Conservation (phyloP, 2,888 invertebrate genomes). For the Nephrotoma flavescens region DNA sequence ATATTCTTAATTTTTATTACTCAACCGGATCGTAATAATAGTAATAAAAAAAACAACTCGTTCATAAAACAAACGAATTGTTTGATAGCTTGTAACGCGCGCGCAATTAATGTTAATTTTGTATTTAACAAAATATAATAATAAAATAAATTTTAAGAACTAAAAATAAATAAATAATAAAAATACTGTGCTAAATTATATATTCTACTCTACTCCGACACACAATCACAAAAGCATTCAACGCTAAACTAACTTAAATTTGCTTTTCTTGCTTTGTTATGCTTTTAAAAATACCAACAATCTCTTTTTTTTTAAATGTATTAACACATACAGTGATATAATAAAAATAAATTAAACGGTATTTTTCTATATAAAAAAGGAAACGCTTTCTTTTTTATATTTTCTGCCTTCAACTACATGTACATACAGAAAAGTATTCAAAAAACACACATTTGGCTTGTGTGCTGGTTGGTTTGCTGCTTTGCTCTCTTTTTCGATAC, state of each 20-base stretch:
- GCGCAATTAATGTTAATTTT: background rate
- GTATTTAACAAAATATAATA: background rate
- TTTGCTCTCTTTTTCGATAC: background rate
- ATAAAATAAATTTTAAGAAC: background rate
- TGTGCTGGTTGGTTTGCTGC: background rate
- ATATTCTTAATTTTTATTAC: background rate
- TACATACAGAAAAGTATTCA: background rate
- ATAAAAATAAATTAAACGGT: background rate
- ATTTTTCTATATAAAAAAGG: background rate
- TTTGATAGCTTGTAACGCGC: background rate
- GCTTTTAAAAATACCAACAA: constrained; percentile 1
- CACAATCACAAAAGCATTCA: constrained; percentile 4
- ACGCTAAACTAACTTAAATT: constrained; percentile 4
- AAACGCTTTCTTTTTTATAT: constrained; percentile 3
- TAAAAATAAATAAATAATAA: background rate
- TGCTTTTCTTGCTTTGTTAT: constrained; percentile 4
- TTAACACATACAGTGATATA: background rate
- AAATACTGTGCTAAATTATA: background rate
- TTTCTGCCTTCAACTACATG: constrained; percentile 1
- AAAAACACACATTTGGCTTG: background rate
- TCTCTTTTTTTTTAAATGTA: background rate
- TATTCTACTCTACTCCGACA: constrained; percentile 1
- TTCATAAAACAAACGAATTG: background rate
- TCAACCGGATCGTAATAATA: background rate
- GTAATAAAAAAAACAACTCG: background rate